These are phyloP conservation scores for Anguilla obscura DNA, from an alignment of 2,797 vertebrate genomes.

Conservation along the genomic window DNA sequence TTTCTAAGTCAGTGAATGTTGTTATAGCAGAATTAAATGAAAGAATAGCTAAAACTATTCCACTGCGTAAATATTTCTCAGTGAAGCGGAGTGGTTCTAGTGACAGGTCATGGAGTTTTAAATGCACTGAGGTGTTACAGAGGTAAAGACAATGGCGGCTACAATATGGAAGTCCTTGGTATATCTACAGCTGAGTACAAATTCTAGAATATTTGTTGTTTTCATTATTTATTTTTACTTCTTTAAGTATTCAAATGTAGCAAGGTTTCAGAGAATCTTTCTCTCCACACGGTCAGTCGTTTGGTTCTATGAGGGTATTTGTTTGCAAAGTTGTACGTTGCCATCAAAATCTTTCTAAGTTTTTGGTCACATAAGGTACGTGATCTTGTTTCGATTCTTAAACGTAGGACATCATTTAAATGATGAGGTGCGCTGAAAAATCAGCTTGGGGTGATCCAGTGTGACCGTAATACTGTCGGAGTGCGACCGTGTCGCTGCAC, in stretches of 20 bases:
- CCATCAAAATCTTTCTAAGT: neutral
- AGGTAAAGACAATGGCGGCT: neutral
- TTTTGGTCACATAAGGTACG: neutral
- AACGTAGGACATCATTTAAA: neutral
- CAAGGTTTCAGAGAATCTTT: neutral
- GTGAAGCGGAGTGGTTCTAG: neutral
- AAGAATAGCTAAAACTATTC: neutral
- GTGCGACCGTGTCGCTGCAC: conserved; percentile 1
- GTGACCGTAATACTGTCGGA: neutral
- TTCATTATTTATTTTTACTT: neutral
- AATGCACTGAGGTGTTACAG: neutral
- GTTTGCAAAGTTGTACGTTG: neutral
- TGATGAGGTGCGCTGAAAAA: conserved; percentile 8
- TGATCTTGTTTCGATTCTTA: neutral
- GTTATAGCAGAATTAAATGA: neutral
- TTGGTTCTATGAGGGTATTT: neutral
- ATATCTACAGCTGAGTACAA: neutral
- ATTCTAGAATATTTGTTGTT: neutral
- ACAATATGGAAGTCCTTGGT: neutral
- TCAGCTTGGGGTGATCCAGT: neutral
- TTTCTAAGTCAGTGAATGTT: neutral
- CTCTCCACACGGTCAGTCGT: neutral
- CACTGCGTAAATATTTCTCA: neutral
- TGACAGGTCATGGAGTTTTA: neutral
- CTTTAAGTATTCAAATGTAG: neutral